Conservation (phyloP, 2,797 vertebrate genomes). For the Tragopan temminckii region DNA sequence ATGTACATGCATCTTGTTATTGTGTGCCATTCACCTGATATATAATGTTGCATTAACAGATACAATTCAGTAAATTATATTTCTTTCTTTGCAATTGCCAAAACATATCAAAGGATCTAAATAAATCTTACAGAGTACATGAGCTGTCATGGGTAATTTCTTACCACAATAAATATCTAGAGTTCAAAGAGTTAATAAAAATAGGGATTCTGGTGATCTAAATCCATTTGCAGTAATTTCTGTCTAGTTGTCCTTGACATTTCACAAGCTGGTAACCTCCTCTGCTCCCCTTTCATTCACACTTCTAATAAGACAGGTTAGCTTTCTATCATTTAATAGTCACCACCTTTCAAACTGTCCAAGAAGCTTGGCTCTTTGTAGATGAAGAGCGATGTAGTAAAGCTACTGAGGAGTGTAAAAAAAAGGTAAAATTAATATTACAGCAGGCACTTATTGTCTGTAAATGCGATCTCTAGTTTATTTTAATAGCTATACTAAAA, state of each 20-base stretch:
- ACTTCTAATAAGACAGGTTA: slow-evolving; percentile 62
- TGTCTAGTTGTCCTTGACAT: slow-evolving; percentile 64
- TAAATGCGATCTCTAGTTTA: slow-evolving; percentile 78
- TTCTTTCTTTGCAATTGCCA: slow-evolving; percentile 1
- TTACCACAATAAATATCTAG: slow-evolving; percentile 43
- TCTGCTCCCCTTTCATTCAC: slow-evolving; percentile 53
- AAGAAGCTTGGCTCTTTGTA: slow-evolving; percentile 35
- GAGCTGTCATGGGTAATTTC: slow-evolving; percentile 34
- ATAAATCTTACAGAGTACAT: slow-evolving; percentile 37
- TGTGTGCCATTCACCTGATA: neutral
- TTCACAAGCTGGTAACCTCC: slow-evolving; percentile 65
- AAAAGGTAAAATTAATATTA: slow-evolving; percentile 67
- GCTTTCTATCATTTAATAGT: slow-evolving; percentile 60
- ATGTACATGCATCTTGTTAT: neutral
- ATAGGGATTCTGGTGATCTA: slow-evolving; percentile 57
- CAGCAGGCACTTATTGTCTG: slow-evolving; percentile 73
- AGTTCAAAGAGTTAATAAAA: slow-evolving; percentile 69
- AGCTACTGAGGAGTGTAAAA: slow-evolving; percentile 25
- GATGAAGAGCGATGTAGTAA: slow-evolving; percentile 36
- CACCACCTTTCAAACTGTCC: slow-evolving; percentile 32
- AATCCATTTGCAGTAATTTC: slow-evolving; percentile 72
- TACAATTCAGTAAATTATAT: neutral
- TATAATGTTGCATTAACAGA: slow-evolving; percentile 6
- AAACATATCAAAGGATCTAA: neutral
- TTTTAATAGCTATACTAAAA: slow-evolving; percentile 79